A percentile compares a stretch with the other conserved stretches of the same genome.
Conservation (phyloP, 2,888 invertebrate species). For the Philonicus albiceps region DNA sequence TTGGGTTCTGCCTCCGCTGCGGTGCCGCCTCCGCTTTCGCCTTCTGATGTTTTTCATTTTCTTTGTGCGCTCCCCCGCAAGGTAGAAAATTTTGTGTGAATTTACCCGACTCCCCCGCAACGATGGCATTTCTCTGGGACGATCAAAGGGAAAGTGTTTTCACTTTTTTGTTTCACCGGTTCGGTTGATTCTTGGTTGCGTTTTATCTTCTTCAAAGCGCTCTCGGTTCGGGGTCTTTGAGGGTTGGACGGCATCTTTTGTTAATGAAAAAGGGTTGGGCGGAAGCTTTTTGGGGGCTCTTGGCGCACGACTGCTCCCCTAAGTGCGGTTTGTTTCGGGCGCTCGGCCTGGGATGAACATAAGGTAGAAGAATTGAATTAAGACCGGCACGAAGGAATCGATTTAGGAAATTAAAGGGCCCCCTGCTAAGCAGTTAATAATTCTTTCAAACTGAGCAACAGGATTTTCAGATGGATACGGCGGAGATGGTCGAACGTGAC, state of each 20-base stretch:
- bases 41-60: slow-evolving; percentile 16
- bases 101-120: slow-evolving; percentile 11
- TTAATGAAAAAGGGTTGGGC: slow-evolving; percentile 25
- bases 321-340: neutral
- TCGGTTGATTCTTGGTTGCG: slow-evolving; percentile 37
- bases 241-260: slow-evolving; percentile 4
- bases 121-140: slow-evolving; percentile 10
- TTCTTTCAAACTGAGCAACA: neutral
- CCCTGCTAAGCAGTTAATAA: neutral
- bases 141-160: slow-evolving; percentile 38
- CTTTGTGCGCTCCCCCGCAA: slow-evolving; percentile 14
- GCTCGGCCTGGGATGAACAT: neutral
- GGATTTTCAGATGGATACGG: neutral
- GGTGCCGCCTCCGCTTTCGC: neutral
- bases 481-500: neutral
- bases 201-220: slow-evolving; percentile 26
- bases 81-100: slow-evolving; percentile 42
- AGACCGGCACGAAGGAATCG: slow-evolving; percentile 2
- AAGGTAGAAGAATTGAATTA: slow-evolving; percentile 31
- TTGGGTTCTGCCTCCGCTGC: neutral
- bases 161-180: slow-evolving; percentile 29
- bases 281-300: neutral
- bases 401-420: slow-evolving; percentile 23
- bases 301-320: neutral
- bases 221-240: neutral